Evolutionary conservation across 2,888 invertebrate genomes (phyloP).

Genomic region (Eupithecia dodoneata): DNA sequence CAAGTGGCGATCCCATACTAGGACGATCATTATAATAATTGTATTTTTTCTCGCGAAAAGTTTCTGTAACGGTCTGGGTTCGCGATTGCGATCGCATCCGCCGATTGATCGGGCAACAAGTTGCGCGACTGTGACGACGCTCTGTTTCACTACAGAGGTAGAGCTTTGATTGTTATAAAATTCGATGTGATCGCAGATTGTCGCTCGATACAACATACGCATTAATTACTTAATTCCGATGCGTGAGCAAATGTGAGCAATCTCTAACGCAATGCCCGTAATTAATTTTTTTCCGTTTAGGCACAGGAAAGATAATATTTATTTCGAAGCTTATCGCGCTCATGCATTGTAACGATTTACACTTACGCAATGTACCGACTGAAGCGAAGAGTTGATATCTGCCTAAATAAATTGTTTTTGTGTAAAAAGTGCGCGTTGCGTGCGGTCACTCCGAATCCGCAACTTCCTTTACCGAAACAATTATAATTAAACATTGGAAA

Average conservation of each 20-base stretch:
- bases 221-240: slow-evolving; percentile 82
- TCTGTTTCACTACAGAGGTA: slow-evolving; percentile 64
- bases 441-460: slow-evolving; percentile 71
- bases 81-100: slow-evolving; percentile 78
- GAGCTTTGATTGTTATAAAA: slow-evolving; percentile 67
- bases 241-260: slow-evolving; percentile 76
- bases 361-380: slow-evolving; percentile 63
- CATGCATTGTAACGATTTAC: slow-evolving; percentile 73
- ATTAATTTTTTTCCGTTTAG: slow-evolving; percentile 74
- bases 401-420: slow-evolving; percentile 52
- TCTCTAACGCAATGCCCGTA: slow-evolving; percentile 76
- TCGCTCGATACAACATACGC: slow-evolving; percentile 72
- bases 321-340: slow-evolving; percentile 77
- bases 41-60: slow-evolving; percentile 76
- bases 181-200: slow-evolving; percentile 74
- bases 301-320: slow-evolving; percentile 65
- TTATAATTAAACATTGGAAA: slow-evolving; percentile 60
- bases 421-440: slow-evolving; percentile 48
- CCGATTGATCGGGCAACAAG: slow-evolving; percentile 80
- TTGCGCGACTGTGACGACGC: slow-evolving; percentile 73
- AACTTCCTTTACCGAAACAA: slow-evolving; percentile 73
- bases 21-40: slow-evolving; percentile 81
- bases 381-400: slow-evolving; percentile 52
- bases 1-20: slow-evolving; percentile 77
- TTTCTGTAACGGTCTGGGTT: slow-evolving; percentile 72